phyloP scores from a whole-genome alignment of 2,113 vertebrate genomes.

The Platysternon megacephalum region DNA sequence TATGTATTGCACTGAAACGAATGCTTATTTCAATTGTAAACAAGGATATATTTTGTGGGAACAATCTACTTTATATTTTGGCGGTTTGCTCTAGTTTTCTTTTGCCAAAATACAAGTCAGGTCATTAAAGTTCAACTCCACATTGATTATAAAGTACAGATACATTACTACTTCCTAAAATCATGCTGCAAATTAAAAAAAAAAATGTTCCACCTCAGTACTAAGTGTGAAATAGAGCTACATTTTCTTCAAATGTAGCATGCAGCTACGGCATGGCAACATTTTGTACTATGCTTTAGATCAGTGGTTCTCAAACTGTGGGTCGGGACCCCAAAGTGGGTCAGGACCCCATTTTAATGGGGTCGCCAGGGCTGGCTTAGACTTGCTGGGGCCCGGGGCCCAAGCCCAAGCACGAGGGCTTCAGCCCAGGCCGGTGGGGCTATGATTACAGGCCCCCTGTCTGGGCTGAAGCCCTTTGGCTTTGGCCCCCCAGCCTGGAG shows the following conservation, averaged over 20 bases:
- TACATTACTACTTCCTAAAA: neutral
- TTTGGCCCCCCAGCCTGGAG: too few species aligned
- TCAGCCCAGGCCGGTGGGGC: too few species aligned
- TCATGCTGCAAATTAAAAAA: neutral
- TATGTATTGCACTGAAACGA: neutral
- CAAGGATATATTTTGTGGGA: neutral
- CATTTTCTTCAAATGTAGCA: neutral
- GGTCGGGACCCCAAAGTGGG: too few species aligned
- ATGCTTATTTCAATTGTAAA: neutral
- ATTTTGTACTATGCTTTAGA: neutral
- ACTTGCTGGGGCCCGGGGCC: too few species aligned
- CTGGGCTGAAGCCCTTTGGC: too few species aligned
- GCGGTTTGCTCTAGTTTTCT: neutral
- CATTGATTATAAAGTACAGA: neutral
- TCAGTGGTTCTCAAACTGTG: too few species aligned
- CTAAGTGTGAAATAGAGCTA: neutral
- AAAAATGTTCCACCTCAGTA: neutral
- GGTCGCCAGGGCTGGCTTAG: too few species aligned
- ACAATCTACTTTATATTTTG: neutral
- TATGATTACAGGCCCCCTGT: too few species aligned
- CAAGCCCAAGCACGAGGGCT: too few species aligned
- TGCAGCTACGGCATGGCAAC: neutral
- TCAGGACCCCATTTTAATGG: too few species aligned
- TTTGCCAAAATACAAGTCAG: neutral
- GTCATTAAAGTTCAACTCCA: accelerated